Base-by-base conservation (phyloP, 1,140 invertebrate species). In the Euglossa dilemma region DNA sequence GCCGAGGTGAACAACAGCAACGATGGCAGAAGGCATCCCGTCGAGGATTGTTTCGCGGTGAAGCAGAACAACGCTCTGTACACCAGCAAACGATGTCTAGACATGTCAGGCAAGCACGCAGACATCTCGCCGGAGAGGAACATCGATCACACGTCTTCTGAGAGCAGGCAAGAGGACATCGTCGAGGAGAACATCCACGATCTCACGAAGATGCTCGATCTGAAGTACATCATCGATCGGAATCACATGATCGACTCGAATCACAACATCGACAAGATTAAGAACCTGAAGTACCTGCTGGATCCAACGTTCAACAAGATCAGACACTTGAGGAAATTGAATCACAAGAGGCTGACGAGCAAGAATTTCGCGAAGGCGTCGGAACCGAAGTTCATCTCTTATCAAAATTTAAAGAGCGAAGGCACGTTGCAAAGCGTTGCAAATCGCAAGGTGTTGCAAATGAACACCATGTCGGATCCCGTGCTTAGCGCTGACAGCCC, bases 301-400 rank as follows among this genome's bases (percentile, higher is more conserved):
- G 93, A 94, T 73, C 93, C 93, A 11, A 93, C 92, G 0, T 94
- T 94, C 78, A 93, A 90, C 66, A 94, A 93, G 67, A 93, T 94
- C 16, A 89, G 93, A 9, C 91, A 94, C 54, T 66, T 94, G 0
- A 82, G 93, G 16, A 85, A 87, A 20, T 86, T 94, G 23, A 94
- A 94, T 73, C 90, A 90, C 47, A 93, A 92, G 18, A 77, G 85
- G 18, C 70, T 89, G 0, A 79, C 59, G 5, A 72, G 81, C 14
- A 93, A 92, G 43, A 91, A 84, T 50, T 85, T 91, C 9, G 67
- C 85, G 2, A 86, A 81, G 20, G 87, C 88, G 56, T 83, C 90
- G 43, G 90, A 93, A 18, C 88, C 92, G 0, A 90, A 89, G 66
- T 94, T 93, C 69, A 92, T 87, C 71, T 93, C 93, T 1, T 94